Evolutionary conservation across 92 coral and sea anemone genomes (phyloP), one percentile per base, ranked within the genome.

Genomic region (Porites divaricata): DNA sequence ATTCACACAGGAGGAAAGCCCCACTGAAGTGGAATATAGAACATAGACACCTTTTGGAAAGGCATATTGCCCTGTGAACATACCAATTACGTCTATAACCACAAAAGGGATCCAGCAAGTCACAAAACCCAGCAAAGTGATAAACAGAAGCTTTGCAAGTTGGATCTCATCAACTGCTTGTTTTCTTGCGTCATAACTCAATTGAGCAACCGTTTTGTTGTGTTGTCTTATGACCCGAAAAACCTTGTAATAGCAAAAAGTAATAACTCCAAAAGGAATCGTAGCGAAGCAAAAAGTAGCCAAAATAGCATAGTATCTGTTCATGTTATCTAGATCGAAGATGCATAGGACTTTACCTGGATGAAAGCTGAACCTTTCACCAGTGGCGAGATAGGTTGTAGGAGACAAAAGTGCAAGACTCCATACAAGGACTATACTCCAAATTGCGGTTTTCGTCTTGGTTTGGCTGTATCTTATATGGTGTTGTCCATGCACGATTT

Each of bases 71-170:
- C 89, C 90, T 17, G 24, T 69, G 70, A 66, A 62, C 5, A 66
- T 77, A 15, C 77, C 77, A 63, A 78, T 26, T 23, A 81, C 76
- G 61, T 69, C 90, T 69, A 80, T 87, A 9, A 76, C 70, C 16
- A 86, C 67, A 71, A 86, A 86, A 19, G 90, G 93, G 0, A 72
- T 75, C 93, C 93, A 90, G 48, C 93, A 86, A 20, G 87, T 62
- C 1, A 71, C 75, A 77, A 90, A 90, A 5, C 87, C 86, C 35
- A 90, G 49, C 28, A 90, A 61, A 17, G 86, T 83, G 1, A 80
- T 87, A 3, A 90, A 78, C 23, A 86, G 74, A 10, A 90, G 76
- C 74, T 79, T 81, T 1, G 93, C 87, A 7, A 90, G 90, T 62
- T 57, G 56, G 22, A 87, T 81, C 50, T 90, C 93, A 24, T 66